Conservation (phyloP, 2,797 vertebrate species). For the Psittacula derbiana region DNA sequence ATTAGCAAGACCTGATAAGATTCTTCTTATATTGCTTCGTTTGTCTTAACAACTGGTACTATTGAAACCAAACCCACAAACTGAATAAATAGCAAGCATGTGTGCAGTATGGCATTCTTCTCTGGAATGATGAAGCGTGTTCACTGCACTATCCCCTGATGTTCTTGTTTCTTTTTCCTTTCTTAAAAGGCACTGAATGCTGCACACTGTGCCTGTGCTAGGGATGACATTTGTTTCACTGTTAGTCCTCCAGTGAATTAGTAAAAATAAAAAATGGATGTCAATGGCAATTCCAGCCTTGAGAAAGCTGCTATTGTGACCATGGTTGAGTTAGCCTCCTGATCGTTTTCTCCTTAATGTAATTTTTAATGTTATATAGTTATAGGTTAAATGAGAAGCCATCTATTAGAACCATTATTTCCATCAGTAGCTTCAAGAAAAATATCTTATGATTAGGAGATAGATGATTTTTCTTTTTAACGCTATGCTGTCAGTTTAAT, state of each 20-base stretch:
- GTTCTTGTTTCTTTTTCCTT: conserved; percentile 21
- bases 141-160: neutral
- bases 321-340: conserved; percentile 65
- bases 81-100: conserved; percentile 34
- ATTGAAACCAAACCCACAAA: conserved; percentile 59
- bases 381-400: conserved; percentile 55
- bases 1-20: conserved; percentile 66
- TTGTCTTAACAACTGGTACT: conserved; percentile 63
- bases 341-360: conserved; percentile 66
- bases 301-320: conserved; percentile 52
- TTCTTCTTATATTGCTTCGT: conserved; percentile 51
- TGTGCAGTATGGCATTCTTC: conserved; percentile 33
- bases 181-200: conserved; percentile 40
- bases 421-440: conserved; percentile 41
- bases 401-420: conserved; percentile 60
- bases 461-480: neutral
- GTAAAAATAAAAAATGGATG: conserved; percentile 63
- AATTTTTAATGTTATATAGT: conserved; percentile 49
- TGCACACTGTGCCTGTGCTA: conserved; percentile 5
- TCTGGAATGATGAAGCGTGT: neutral
- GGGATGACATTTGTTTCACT: conserved; percentile 53
- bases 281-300: conserved; percentile 67
- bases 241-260: conserved; percentile 61
- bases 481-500: neutral
- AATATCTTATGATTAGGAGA: conserved; percentile 26